Evolutionary conservation across 2,888 invertebrate genomes (phyloP).

Genomic region (Drosophila prostipennis): DNA sequence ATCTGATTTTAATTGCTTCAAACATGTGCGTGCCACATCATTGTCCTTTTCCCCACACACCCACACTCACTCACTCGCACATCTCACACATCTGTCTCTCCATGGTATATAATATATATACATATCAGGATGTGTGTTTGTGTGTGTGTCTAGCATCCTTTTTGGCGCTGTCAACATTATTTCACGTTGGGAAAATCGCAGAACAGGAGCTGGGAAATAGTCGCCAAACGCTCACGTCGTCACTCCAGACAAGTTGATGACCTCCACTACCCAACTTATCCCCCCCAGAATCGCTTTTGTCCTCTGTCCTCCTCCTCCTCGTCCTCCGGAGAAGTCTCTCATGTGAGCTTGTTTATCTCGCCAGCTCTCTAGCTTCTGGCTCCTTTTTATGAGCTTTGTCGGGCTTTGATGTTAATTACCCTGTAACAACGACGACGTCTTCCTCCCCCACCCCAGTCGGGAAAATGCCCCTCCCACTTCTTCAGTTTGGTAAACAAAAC

Average conservation of each 20-base stretch:
- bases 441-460: constrained; percentile 7
- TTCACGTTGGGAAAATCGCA: constrained; percentile 55
- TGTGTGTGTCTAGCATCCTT: constrained; percentile 52
- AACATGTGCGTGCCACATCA: constrained; percentile 68
- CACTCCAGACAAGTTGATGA: constrained; percentile 70
- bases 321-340: constrained; percentile 25
- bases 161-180: constrained; percentile 73
- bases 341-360: constrained; percentile 66
- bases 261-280: constrained; percentile 32
- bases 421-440: constrained; percentile 76
- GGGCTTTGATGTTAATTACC: constrained; percentile 83
- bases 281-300: constrained; percentile 14
- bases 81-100: constrained; percentile 8
- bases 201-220: constrained; percentile 25
- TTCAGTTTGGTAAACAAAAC: constrained; percentile 74
- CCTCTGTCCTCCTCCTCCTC: background rate
- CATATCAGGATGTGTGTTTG: background rate
- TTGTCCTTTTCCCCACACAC: constrained; percentile 27
- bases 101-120: constrained; percentile 2
- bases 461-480: background rate
- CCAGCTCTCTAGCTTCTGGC: constrained; percentile 53
- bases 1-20: constrained; percentile 82
- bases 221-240: constrained; percentile 47
- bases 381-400: constrained; percentile 79
- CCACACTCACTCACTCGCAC: constrained; percentile 21